Conservation (phyloP, 2,113 vertebrate genomes). For the Pheucticus melanocephalus region DNA sequence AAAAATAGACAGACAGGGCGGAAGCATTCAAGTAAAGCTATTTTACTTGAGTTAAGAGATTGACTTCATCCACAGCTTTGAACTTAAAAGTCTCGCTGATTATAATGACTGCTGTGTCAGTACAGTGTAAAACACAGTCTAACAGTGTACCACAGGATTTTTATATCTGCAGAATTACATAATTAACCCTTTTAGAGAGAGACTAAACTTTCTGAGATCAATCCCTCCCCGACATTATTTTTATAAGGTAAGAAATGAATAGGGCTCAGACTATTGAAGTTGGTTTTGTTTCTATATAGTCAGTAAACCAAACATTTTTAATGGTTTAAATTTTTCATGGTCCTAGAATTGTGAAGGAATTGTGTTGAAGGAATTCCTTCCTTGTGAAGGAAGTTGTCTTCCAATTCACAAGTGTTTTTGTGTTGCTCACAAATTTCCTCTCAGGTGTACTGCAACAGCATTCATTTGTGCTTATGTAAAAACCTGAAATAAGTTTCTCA, state of each 20-base stretch:
- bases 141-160: not conserved
- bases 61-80: not conserved
- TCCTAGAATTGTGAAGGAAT: no score
- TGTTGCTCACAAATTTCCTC: not conserved
- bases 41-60: not conserved
- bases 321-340: not conserved
- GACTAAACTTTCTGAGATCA: not conserved
- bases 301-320: not conserved
- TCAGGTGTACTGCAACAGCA: not conserved
- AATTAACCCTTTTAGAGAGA: not conserved
- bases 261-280: not conserved
- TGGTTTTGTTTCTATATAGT: not conserved
- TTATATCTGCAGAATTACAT: not conserved
- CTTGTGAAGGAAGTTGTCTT: not conserved
- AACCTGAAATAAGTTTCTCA: not conserved
- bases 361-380: no score
- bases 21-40: not conserved
- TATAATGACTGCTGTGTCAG: not conserved
- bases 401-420: not conserved
- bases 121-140: not conserved
- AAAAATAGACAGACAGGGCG: rapidly evolving
- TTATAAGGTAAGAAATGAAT: not conserved
- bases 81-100: not conserved
- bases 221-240: rapidly evolving
- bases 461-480: not conserved